Conservation (phyloP, 2,888 invertebrate genomes). For the Leucania comma region DNA sequence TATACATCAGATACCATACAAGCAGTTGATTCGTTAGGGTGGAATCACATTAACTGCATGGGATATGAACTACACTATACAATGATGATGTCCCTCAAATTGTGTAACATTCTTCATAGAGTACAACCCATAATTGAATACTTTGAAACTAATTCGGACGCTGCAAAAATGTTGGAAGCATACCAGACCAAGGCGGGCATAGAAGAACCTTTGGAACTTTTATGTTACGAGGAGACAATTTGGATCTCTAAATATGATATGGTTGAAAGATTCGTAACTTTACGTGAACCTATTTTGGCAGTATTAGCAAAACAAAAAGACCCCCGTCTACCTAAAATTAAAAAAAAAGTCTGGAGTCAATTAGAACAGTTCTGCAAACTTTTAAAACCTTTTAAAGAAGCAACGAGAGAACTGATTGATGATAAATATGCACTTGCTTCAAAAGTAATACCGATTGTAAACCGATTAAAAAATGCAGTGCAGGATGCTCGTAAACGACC, state of each 20-base stretch:
- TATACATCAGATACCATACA: neutral
- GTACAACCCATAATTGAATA: neutral
- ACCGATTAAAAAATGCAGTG: constrained; percentile 13
- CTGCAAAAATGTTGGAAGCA: neutral
- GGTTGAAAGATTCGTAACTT: constrained; percentile 23
- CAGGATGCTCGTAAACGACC: neutral
- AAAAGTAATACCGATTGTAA: constrained; percentile 24
- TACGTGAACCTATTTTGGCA: constrained; percentile 5
- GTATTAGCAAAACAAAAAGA: neutral
- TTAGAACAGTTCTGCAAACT: constrained; percentile 18
- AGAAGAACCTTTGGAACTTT: constrained; percentile 15
- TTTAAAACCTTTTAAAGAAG: constrained; percentile 37
- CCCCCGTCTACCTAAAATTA: neutral
- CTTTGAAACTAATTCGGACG: neutral
- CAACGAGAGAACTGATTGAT: constrained; percentile 1
- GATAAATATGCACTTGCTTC: constrained; percentile 15
- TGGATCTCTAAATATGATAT: constrained; percentile 33
- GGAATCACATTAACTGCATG: constrained; percentile 10
- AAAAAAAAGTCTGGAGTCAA: constrained; percentile 5
- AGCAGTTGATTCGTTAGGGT: constrained; percentile 13
- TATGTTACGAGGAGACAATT: neutral
- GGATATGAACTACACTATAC: constrained; percentile 3
- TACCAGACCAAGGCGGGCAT: constrained; percentile 4
- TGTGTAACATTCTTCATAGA: neutral
- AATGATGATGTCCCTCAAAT: constrained; percentile 11